Percentiles rank a stretch among this genome's conserved stretches.
Evolutionary conservation across 2,888 invertebrate genomes (phyloP).

Genomic region (Panorpa germanica): DNA sequence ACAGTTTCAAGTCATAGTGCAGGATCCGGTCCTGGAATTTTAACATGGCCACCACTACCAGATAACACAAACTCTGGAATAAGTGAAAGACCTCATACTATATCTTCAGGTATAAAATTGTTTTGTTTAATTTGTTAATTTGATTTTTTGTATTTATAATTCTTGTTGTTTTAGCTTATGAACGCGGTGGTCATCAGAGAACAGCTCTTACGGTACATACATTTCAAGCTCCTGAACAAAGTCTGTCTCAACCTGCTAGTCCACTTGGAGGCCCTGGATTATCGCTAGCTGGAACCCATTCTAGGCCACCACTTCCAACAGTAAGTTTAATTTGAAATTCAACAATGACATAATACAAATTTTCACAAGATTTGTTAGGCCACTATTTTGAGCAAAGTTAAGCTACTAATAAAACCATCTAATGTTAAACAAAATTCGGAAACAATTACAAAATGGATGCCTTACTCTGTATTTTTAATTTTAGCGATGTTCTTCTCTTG

Average conservation of each 20-base stretch:
- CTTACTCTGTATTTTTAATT: too few species aligned
- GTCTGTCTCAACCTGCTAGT: too few species aligned
- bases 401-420: too few species aligned
- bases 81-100: conserved; percentile 79
- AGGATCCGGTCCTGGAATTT: conserved; percentile 19
- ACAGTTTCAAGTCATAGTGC: conserved; percentile 21
- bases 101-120: conserved; percentile 48
- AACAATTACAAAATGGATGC: too few species aligned
- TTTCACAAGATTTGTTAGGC: too few species aligned
- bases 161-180: conserved; percentile 42
- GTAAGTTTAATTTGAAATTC: conserved; percentile 28
- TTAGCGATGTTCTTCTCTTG: conserved; percentile 72
- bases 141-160: conserved; percentile 7
- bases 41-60: conserved; percentile 27
- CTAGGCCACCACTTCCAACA: conserved; percentile 53
- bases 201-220: conserved; percentile 76
- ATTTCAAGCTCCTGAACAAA: conserved; percentile 62
- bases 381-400: too few species aligned
- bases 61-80: conserved; percentile 30
- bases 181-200: conserved; percentile 65
- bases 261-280: conserved; percentile 29
- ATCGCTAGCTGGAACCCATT: conserved; percentile 29
- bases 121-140: conserved; percentile 1
- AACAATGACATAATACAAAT: too few species aligned
- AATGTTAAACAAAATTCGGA: too few species aligned